A percentile compares a stretch with the other conserved stretches of the same genome.
phyloP scores from a whole-genome alignment of 2,888 invertebrate species.

The Eumerus sabulonum region DNA sequence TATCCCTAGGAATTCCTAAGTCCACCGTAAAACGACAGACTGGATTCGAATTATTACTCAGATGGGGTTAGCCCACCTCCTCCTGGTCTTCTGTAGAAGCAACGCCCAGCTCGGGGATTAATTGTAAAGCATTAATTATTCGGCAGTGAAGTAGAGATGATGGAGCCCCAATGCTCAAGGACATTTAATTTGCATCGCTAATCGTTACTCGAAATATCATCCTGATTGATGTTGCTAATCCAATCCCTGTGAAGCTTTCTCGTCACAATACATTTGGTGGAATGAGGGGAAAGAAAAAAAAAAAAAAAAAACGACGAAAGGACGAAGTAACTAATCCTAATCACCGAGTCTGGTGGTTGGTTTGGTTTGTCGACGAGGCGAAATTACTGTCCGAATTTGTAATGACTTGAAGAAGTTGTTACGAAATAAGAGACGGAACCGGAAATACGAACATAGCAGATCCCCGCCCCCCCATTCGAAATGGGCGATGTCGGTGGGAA shows the following conservation, averaged over 20 bases:
- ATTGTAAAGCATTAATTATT: constrained; percentile 64
- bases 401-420: constrained; percentile 29
- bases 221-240: constrained; percentile 65
- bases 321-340: neutral
- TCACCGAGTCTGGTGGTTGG: constrained; percentile 22
- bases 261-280: no score
- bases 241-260: constrained; percentile 38
- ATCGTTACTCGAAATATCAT: constrained; percentile 66
- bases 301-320: no score
- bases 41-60: constrained; percentile 54
- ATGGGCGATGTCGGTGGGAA: no score
- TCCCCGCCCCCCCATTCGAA: no score
- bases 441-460: neutral
- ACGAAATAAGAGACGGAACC: neutral
- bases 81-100: neutral
- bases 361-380: constrained; percentile 18
- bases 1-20: constrained; percentile 48
- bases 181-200: constrained; percentile 68
- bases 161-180: constrained; percentile 63
- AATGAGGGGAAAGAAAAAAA: no score
- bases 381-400: constrained; percentile 41
- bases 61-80: constrained; percentile 6
- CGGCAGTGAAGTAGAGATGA: constrained; percentile 52
- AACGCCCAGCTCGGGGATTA: constrained; percentile 47
- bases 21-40: constrained; percentile 51